Evolutionary conservation across 2,113 vertebrate genomes (phyloP).

Genomic region (Sapayoa aenigma): DNA sequence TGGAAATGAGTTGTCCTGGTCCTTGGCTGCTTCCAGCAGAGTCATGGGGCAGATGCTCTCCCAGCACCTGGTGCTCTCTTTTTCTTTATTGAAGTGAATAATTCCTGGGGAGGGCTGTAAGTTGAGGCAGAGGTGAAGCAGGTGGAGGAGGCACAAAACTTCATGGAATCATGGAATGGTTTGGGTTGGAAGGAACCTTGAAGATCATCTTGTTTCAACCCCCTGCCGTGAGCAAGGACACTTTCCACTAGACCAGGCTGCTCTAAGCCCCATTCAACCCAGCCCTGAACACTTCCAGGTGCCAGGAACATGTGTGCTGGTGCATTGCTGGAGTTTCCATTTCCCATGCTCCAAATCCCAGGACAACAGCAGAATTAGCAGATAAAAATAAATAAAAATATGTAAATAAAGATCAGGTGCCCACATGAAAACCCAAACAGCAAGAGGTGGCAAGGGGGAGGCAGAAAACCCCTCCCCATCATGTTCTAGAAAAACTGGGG

Average conservation of each 20-base stretch:
- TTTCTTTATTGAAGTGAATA: neutral
- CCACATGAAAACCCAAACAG: neutral
- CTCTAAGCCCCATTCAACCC: neutral
- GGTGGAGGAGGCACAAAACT: neutral
- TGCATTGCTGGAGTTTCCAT: neutral
- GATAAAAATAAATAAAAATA: neutral
- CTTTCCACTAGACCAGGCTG: neutral
- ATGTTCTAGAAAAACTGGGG: fast-evolving
- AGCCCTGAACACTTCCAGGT: neutral
- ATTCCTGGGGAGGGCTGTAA: neutral
- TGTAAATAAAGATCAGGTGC: fast-evolving
- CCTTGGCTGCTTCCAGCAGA: neutral
- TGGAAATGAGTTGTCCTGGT: neutral
- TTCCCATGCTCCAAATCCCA: neutral
- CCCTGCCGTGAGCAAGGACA: neutral
- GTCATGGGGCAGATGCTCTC: fast-evolving
- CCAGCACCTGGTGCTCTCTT: neutral
- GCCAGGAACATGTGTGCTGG: neutral
- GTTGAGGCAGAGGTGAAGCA: neutral
- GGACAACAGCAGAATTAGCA: neutral
- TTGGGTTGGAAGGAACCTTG: neutral
- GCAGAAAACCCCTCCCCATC: neutral
- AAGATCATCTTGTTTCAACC: neutral
- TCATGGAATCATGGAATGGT: neutral
- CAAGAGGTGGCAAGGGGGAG: neutral